Evolutionary conservation across 1,140 invertebrate species (phyloP), one percentile per base, ranked within the genome.

Genomic region (Platyscapa corneri): DNA sequence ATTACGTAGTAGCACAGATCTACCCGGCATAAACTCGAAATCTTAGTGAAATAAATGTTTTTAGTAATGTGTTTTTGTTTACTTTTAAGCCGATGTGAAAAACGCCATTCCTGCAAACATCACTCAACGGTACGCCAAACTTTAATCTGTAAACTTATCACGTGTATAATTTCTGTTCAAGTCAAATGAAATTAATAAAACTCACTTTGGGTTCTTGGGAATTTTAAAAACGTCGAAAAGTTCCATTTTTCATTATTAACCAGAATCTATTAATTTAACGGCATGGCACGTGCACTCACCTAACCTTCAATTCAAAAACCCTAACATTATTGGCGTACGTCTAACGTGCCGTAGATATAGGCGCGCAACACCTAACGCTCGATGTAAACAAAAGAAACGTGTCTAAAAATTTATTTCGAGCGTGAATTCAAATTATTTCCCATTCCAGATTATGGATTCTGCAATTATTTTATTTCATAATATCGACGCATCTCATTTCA

Each of bases 61-160:
- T n/a, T n/a, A n/a, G n/a, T n/a, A n/a, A n/a, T n/a, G n/a, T n/a
- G n/a, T n/a, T 12, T 60, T 74, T n/a, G 27, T 70, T 81, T 72
- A 86, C 85, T 75, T 75, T 82, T 2, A 86, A 56, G 14, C 85
- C 82, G 0, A 23, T 20, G 67, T 86, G 81, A 6, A 79, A n/a
- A 37, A 37, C 23, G 8, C 64, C 75, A 3, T 76, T 30, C 18
- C 60, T 32, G 49, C 65, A 86, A 2, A 86, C 75, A 2, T 78
- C 67, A n/a, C 56, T 53, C 53, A 86, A n/a, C 0, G 81, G 46
- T n/a, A 65, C 76, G 75, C 85, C 85, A 67, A 86, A 86, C 27
- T 39, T 56, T 53, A 86, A 56, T 74, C 79, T 86, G 79, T 1
- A 32, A 76, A 42, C 5, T 42, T 10, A 3, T 76, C 12, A n/a